Evolutionary conservation across 2,888 invertebrate genomes (phyloP), one percentile per base, ranked within the genome.

Genomic region (Epistrophe grossulariae): DNA sequence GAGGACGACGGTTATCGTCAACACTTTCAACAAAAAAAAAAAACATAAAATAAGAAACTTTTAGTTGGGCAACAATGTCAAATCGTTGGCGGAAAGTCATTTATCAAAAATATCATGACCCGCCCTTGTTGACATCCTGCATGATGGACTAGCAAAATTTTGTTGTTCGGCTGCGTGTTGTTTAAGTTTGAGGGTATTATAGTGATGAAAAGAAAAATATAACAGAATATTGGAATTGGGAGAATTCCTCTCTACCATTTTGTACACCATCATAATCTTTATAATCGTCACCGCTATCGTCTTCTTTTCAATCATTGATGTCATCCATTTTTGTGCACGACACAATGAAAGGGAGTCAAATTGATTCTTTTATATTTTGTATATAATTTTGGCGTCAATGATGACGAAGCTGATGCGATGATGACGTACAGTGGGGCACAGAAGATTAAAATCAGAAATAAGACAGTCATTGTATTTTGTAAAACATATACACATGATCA

Each of bases 71-170:
- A 70, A 74, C 68, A 79, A 82, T 73, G 85, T 87, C 85, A 87
- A 71, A 74, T 70, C 79, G 74, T 79, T 79, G 78, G 85, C 85
- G 85, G 79, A 87, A 87, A 87, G 85, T 87, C 85, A 87, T 87
- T 87, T 82, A 87, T 87, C 85, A 87, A 82, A 87, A 87, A 82
- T 82, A 82, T 87, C 85, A 78, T 78, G 85, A 82, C 85, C 85
- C 85, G 85, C 82, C 82, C 74, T 82, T 81, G 84, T 81, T 85
- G 84, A 85, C 81, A 81, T 87, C 82, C 79, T 82, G 74, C 59
- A 82, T 82, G 81, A 87, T 87, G 85, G 85, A 87, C 85, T 79
- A 79, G 85, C 74, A 62, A 82, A 62, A 70, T 70, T 77, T 82
- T 70, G 48, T 68, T 70, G 71, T 68, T 76, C 64, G 66, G 68